Conservation (phyloP, 1,140 invertebrate species). For the Parasteatoda tepidariorum region DNA sequence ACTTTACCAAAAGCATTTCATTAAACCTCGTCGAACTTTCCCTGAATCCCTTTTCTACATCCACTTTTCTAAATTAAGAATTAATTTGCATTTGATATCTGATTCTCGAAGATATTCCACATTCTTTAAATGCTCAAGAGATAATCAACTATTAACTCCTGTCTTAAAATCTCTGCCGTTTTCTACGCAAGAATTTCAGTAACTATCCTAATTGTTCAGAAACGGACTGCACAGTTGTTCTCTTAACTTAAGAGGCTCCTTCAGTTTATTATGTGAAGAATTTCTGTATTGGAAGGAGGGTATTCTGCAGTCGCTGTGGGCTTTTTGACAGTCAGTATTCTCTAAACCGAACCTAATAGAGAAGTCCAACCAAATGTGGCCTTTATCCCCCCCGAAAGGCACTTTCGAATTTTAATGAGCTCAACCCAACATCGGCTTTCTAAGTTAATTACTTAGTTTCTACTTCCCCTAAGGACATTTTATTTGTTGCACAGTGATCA, state of each 20-base stretch:
- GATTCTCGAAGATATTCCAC: neutral
- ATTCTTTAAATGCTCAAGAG: neutral
- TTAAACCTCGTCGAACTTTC: neutral
- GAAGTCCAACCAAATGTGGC: constrained; percentile 20
- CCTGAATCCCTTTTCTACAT: neutral
- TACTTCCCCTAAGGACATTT: constrained; percentile 50
- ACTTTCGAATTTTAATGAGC: constrained; percentile 59
- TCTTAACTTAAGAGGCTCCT: neutral
- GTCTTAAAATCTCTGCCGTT: neutral
- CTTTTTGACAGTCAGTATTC: constrained; percentile 25
- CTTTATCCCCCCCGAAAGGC: constrained; percentile 7
- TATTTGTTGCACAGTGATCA: constrained; percentile 56
- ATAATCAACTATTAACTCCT: neutral
- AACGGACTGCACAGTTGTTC: neutral
- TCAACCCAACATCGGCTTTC: constrained; percentile 47
- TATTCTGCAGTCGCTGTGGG: neutral
- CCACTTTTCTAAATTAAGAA: neutral
- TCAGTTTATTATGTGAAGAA: constrained; percentile 27
- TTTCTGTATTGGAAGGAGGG: neutral
- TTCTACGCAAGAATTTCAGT: neutral
- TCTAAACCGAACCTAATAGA: constrained; percentile 18
- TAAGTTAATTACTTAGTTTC: constrained; percentile 60
- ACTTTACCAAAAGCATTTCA: neutral
- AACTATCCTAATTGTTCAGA: neutral
- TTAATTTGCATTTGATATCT: neutral